A percentile compares a stretch with the other conserved stretches of the same genome.
Evolutionary conservation across 2,797 vertebrate genomes (phyloP).

Genomic region (Neopelma chrysocephalum): DNA sequence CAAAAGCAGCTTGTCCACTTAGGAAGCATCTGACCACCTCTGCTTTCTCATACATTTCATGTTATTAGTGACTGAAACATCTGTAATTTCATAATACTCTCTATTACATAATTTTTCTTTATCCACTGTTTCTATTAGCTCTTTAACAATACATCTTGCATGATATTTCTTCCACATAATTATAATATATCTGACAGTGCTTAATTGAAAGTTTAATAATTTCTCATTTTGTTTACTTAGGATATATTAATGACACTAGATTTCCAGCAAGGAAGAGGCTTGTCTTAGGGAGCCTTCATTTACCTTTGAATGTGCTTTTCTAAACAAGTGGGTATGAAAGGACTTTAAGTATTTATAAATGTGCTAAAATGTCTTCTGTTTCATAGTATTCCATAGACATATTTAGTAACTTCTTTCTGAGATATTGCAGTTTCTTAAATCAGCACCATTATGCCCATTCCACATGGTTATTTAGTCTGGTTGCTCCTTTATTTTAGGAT

Average conservation of each 20-base stretch:
- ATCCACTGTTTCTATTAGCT: background rate
- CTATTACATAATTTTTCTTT: background rate
- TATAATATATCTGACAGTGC: background rate
- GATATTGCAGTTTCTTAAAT: background rate
- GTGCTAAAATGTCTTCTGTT: background rate
- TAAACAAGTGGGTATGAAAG: background rate
- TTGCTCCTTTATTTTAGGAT: background rate
- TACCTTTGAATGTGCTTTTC: background rate
- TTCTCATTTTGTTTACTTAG: constrained; percentile 16
- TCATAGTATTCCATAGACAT: background rate
- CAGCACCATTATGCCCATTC: background rate
- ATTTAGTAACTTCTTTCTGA: background rate
- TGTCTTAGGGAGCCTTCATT: background rate
- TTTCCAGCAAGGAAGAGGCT: background rate
- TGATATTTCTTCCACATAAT: background rate
- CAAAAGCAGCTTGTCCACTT: background rate
- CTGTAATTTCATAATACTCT: background rate
- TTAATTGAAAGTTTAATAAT: background rate
- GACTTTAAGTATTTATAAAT: background rate
- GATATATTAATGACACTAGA: background rate
- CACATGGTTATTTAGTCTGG: background rate
- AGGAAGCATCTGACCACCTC: background rate
- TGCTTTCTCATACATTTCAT: background rate
- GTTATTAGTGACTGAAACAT: background rate
- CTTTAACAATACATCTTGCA: background rate